phyloP scores from a whole-genome alignment of 2,888 invertebrate genomes.

The Antheraea assamensis region DNA sequence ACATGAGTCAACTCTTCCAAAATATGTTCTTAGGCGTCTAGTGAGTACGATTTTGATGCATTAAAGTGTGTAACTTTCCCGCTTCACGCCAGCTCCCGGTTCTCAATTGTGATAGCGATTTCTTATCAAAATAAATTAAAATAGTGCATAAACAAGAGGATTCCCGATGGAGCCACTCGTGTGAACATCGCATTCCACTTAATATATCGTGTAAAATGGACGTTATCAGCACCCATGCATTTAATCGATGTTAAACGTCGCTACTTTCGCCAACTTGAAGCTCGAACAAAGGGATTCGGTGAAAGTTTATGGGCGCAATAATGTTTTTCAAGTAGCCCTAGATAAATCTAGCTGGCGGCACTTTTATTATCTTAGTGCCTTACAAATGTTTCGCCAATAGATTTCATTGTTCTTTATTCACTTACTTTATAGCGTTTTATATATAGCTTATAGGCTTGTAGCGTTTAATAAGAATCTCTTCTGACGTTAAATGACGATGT shows the following conservation, averaged over 20 bases:
- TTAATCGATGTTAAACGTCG: conserved; percentile 43
- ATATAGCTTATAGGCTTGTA: too few species aligned
- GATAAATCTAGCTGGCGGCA: background rate
- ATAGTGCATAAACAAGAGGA: conserved; percentile 14
- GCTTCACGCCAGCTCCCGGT: background rate
- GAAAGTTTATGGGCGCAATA: conserved; percentile 13
- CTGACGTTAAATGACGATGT: too few species aligned
- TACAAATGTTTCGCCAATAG: background rate
- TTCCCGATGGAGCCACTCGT: conserved; percentile 28
- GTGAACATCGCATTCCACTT: conserved; percentile 56
- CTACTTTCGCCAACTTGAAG: conserved; percentile 32
- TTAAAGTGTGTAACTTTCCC: background rate
- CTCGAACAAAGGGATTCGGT: conserved; percentile 17
- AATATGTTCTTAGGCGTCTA: background rate
- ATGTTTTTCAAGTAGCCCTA: background rate
- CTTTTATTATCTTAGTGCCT: background rate
- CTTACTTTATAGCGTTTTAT: too few species aligned
- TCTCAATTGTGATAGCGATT: background rate
- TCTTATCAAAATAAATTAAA: conserved; percentile 21
- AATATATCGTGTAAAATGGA: conserved; percentile 39
- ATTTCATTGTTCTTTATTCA: too few species aligned
- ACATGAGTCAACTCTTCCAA: background rate
- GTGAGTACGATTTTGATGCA: background rate
- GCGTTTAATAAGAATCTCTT: too few species aligned
- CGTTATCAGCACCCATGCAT: conserved; percentile 40